Base-by-base conservation (phyloP, 2,888 invertebrate genomes). In the Nebria brevicollis region DNA sequence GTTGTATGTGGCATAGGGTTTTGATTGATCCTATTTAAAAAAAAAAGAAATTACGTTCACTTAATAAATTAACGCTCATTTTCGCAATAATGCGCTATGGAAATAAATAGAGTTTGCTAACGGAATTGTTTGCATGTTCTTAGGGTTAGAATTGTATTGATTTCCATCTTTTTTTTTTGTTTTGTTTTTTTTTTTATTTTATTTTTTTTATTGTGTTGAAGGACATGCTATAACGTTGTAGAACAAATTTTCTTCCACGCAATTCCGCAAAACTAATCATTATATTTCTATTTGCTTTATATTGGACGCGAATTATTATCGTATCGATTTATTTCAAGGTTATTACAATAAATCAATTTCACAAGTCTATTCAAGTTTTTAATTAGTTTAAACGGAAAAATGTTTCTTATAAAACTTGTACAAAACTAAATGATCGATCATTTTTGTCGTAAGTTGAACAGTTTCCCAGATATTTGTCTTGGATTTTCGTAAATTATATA, bases 1-100 rank as follows among this genome's bases (percentile, higher is more conserved):
- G 92, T 86, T 95, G 93, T 11, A 95, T 93, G 87, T 96, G 95
- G 88, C 98, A 98, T 25, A 96, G 94, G 8, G 97, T 96, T 77
- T 95, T 94, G 41, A 98, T 96, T 25, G 97, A 95, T 20, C 95
- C 97, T 96, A 90, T 54, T 54, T 54, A 34, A 34, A 34, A 34
- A 20, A 20, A 20, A 20, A 20, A 20, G 20, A 20, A 20, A 20
- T 20, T 20, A 20, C 20, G 20, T 20, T 20, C 20, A 20, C 20
- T 20, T 20, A 20, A 20, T 20, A 20, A 20, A 20, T 20, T 20
- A 20, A 20, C 20, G 20, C 20, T 20, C 20, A 20, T 34, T 34
- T 34, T 34, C 5, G 34, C 34, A 5, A 34, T 34, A 34, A 34
- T 34, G 34, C 5, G 34, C 34, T 65, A 10, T 64, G 26, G 11